Base-by-base conservation (phyloP, 2,113 vertebrate genomes). In the Natator depressus region DNA sequence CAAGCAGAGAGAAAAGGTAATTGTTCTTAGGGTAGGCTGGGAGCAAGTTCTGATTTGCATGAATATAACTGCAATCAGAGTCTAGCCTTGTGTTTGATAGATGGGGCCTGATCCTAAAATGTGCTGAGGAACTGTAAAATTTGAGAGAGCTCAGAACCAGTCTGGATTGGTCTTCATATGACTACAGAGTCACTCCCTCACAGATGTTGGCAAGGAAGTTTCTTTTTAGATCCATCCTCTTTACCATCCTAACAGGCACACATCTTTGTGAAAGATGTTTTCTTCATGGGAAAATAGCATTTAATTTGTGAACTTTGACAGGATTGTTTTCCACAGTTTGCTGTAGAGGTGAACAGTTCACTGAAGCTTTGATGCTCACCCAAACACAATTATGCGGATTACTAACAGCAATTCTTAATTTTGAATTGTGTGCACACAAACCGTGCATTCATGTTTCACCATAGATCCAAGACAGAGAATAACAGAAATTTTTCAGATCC, bases 321-420 rank as follows among this genome's bases (percentile, higher is more conserved):
- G 89, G 47, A 97, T 97, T 97, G 89, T 97, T 97, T 97, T 89
- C 92, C 93, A 82, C 95, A 76, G 95, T 80, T 95, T 95, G 91
- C 93, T 92, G 79, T 59, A 83, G 97, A 97, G 97, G 97, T 97
- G 96, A 98, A 98, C 95, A 97, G 97, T 98, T 97, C 97, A 98
- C 94, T 91, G 93, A 24, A 90, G 95, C 96, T 97, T 97, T 96
- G 97, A 97, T 93, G 91, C 88, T 93, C 90, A 95, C 97, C 92
- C 96, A 97, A 96, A 97, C 82, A 46, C 94, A 97, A 91, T 97
- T 94, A 97, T 91, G 96, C 3, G 42, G 93, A 95, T 97, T 96
- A 72, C 90, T 95, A 95, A 53, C 78, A 94, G 75, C 24, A 5
- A 87, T 89, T 96, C 94, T 95, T 96, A 93, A 84, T 96, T 97